phyloP scores from a whole-genome alignment of 2,113 vertebrate species.

The Felis catus region F.catus_Fca126_mat1.0 CM031419.1:83642501-83643000 shows the following conservation, averaged over 20 bases:
- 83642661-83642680: constrained; percentile 82
- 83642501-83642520: constrained; percentile 26
- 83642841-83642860: constrained; percentile 69
- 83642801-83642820: constrained; percentile 66
- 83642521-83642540: constrained; percentile 41
- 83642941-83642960: constrained; percentile 16
- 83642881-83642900: constrained; percentile 61
- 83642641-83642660: constrained; percentile 78
- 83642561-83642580: constrained; percentile 69
- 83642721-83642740: constrained; percentile 80
- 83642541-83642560: constrained; percentile 40
- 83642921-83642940: constrained; percentile 51
- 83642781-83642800: constrained; percentile 57
- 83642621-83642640: constrained; percentile 77
- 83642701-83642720: constrained; percentile 81
- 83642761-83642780: constrained; percentile 70
- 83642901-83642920: constrained; percentile 68
- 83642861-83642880: constrained; percentile 68
- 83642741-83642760: constrained; percentile 70
- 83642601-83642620: constrained; percentile 69
- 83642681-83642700: constrained; percentile 84
- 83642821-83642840: constrained; percentile 62
- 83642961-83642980: not conserved
- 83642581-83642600: constrained; percentile 70
- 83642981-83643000: not conserved